Evolutionary conservation across 23 tunicate species (phyloP), one percentile per base, ranked within the genome.

Genomic region (Corella eumyota): DNA sequence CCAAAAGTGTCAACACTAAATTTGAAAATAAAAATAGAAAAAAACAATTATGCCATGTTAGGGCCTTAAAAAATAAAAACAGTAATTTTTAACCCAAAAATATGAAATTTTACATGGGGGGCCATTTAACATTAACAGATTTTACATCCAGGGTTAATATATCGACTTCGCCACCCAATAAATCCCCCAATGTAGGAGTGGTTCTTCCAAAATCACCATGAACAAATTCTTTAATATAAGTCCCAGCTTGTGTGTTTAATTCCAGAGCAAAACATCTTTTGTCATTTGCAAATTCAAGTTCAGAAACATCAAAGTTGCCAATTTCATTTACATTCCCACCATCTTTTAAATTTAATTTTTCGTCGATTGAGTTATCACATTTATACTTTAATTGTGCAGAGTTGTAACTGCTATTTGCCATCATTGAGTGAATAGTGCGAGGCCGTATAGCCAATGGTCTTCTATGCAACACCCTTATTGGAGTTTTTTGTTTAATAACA

Each of bases 161-260:
- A 64, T 93, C 95, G 38, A 80, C 85, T 49, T 72, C 90, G 25
- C 78, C 70, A 2, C 62, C 78, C 1, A 93, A 26, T 21, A 85
- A 52, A 33, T 71, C 70, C 25, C 71, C 44, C 61, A 93, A 57
- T 68, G 67, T 73, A n/a, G 99, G 99, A 0, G 25, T 44, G 2
- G 99, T 93, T 1, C 99, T 67, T 4, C 90, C 90, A 48, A 93
- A 85, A 73, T 93, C 99, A 0, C 99, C 95, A 28, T 84, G 90
- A 46, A 93, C 99, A 73, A 93, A 93, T 68, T 93, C 99, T 64
- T 93, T 93, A 3, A 93, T 69, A 56, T 93, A 93, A 2, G 99
- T 93, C 30, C 99, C 99, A 0, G 99, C 99, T 50, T 93, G 99
- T 0, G 99, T 85, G 45, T 61, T 32, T 60, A 93, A 48, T 5